Evolutionary conservation across 2,113 vertebrate genomes (phyloP).

Genomic region (Pontoporia blainvillei): DNA sequence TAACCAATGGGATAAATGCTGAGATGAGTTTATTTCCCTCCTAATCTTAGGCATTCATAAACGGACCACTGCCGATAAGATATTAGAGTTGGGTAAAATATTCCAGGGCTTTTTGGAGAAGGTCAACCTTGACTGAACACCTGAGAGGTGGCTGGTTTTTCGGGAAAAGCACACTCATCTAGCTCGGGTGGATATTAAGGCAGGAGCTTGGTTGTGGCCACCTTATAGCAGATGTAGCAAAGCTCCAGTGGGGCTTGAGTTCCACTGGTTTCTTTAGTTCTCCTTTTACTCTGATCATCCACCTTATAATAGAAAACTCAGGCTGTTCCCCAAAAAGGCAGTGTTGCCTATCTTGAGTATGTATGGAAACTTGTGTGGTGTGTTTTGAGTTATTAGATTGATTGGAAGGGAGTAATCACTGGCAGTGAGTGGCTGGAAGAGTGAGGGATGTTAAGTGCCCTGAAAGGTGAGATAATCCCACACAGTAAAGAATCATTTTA

Average conservation of each 20-base stretch:
- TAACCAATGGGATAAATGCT: background rate
- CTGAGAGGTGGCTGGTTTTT: background rate
- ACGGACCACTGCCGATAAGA: background rate
- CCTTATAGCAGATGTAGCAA: background rate
- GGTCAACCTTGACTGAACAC: background rate
- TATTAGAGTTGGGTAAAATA: background rate
- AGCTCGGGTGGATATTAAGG: background rate
- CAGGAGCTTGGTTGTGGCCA: background rate
- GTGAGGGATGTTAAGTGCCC: background rate
- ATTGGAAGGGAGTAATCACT: background rate
- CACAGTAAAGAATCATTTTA: background rate
- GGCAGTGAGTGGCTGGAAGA: background rate
- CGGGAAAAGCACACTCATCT: no score
- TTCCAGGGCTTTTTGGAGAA: background rate
- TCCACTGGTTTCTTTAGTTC: background rate
- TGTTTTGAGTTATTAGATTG: background rate
- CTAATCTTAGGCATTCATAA: background rate
- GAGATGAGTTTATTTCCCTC: background rate
- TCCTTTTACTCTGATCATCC: background rate
- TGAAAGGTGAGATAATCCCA: background rate
- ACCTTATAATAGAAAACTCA: background rate
- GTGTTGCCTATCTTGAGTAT: background rate
- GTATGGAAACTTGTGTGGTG: background rate
- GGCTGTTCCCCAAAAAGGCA: background rate
- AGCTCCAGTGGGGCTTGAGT: background rate